These are phyloP conservation scores for Matsumyia berberina DNA, from an alignment of 2,888 invertebrate genomes.

Conservation along the genomic window DNA sequence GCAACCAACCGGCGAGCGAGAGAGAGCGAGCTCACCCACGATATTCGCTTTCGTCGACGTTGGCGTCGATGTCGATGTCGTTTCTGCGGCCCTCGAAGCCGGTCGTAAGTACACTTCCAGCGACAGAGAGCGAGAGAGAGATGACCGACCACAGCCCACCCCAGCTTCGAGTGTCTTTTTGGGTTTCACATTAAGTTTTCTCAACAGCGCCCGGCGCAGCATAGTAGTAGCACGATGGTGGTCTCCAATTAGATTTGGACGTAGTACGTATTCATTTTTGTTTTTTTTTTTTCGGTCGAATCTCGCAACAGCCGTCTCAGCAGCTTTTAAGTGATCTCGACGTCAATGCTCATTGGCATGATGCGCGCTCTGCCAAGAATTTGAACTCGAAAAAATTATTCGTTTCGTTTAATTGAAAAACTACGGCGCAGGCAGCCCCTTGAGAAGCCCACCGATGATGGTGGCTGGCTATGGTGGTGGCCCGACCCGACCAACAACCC, in stretches of 20 bases:
- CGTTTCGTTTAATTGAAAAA: slow-evolving; percentile 74
- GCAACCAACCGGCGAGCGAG: slow-evolving; percentile 46
- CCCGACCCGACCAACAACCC: slow-evolving; percentile 28
- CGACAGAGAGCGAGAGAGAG: slow-evolving; percentile 42
- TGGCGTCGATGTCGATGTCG: slow-evolving; percentile 47
- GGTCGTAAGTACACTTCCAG: not conserved
- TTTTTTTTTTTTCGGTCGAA: slow-evolving; percentile 30
- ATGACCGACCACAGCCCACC: slow-evolving; percentile 62
- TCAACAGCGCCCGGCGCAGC: slow-evolving; percentile 43
- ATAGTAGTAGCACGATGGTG: slow-evolving; percentile 69
- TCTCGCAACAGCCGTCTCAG: slow-evolving; percentile 25
- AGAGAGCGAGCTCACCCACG: slow-evolving; percentile 69
- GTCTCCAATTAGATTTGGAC: slow-evolving; percentile 76
- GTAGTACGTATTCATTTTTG: slow-evolving; percentile 31
- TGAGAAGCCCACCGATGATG: slow-evolving; percentile 55
- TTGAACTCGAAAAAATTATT: slow-evolving; percentile 71
- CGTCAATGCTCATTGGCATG: slow-evolving; percentile 76
- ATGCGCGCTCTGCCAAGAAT: slow-evolving; percentile 72
- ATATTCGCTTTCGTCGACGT: slow-evolving; percentile 63
- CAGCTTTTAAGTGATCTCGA: slow-evolving; percentile 68
- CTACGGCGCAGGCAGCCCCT: slow-evolving; percentile 18
- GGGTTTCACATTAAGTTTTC: slow-evolving; percentile 69
- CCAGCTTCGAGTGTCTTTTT: slow-evolving; percentile 68
- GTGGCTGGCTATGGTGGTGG: slow-evolving; percentile 37
- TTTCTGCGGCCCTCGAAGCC: slow-evolving; percentile 49